phyloP scores from a whole-genome alignment of 2,888 invertebrate genomes.

The Lamellibrachia columna region DNA sequence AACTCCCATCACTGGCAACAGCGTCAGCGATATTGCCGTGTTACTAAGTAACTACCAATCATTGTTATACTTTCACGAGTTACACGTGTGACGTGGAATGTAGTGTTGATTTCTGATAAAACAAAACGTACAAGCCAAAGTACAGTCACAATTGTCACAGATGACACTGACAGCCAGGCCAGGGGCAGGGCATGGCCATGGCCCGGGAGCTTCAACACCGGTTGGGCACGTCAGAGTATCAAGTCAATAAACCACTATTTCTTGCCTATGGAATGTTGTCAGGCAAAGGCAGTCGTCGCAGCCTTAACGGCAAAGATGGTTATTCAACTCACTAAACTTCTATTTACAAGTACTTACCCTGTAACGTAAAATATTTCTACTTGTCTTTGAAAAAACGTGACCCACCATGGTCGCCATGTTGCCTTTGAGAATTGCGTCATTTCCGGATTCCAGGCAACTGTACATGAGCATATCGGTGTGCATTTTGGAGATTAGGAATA shows the following conservation, averaged over 20 bases:
- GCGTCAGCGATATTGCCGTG: no score
- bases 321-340: not conserved
- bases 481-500: not conserved
- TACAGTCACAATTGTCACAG: not conserved
- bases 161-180: not conserved
- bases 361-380: not conserved
- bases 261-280: not conserved
- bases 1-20: no score
- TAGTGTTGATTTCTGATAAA: not conserved
- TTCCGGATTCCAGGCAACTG: not conserved
- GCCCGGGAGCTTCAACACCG: not conserved
- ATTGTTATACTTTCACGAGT: no score
- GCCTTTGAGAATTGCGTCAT: constrained; percentile 16
- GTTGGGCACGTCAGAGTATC: not conserved
- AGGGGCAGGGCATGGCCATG: no score
- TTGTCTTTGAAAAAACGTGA: constrained; percentile 16
- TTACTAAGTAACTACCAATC: no score
- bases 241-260: not conserved
- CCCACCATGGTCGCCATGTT: constrained; percentile 16
- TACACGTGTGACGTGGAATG: no score
- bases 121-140: not conserved
- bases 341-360: not conserved
- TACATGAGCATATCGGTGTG: not conserved
- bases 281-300: not conserved
- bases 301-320: not conserved